Evolutionary conservation across 2,797 vertebrate species (phyloP).

Genomic region (Cottoperca gobio): DNA sequence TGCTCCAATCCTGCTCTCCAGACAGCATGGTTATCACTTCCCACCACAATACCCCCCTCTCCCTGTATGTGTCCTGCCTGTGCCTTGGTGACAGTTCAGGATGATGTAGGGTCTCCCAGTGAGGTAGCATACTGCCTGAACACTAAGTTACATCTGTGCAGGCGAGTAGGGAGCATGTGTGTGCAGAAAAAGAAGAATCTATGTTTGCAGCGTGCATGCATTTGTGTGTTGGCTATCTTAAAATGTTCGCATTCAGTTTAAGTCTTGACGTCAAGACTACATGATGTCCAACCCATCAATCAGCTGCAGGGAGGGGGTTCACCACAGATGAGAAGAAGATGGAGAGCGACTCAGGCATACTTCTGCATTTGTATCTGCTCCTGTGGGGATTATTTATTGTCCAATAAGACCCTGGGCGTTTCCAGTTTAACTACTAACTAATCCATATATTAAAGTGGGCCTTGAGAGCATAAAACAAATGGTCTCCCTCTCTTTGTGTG

Average conservation of each 20-base stretch:
- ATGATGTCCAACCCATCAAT: conserved; percentile 55
- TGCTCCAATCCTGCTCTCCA: conserved; percentile 33
- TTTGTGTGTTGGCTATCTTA: neutral
- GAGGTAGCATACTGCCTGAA: conserved; percentile 40
- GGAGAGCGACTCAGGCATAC: conserved; percentile 52
- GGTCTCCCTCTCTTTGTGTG: conserved; percentile 28
- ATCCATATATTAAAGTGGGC: conserved; percentile 75
- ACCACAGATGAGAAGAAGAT: conserved; percentile 51
- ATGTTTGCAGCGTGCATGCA: conserved; percentile 7
- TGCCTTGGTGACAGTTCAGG: conserved; percentile 48
- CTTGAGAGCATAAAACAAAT: conserved; percentile 70
- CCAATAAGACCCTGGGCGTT: conserved; percentile 72
- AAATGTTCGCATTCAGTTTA: conserved; percentile 37
- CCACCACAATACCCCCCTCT: conserved; percentile 3
- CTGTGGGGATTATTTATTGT: conserved; percentile 77
- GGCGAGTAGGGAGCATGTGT: conserved; percentile 1
- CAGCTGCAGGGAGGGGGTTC: conserved; percentile 44
- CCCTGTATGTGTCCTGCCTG: conserved; percentile 19
- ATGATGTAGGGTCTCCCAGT: conserved; percentile 61
- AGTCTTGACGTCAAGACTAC: conserved; percentile 39
- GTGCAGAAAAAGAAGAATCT: neutral
- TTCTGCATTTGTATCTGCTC: conserved; percentile 60
- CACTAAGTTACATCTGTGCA: conserved; percentile 36
- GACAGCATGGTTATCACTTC: conserved; percentile 54
- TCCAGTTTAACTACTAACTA: conserved; percentile 71